phyloP scores from a whole-genome alignment of 2,797 vertebrate species.

The Dendrocincla fuliginosa region DNA sequence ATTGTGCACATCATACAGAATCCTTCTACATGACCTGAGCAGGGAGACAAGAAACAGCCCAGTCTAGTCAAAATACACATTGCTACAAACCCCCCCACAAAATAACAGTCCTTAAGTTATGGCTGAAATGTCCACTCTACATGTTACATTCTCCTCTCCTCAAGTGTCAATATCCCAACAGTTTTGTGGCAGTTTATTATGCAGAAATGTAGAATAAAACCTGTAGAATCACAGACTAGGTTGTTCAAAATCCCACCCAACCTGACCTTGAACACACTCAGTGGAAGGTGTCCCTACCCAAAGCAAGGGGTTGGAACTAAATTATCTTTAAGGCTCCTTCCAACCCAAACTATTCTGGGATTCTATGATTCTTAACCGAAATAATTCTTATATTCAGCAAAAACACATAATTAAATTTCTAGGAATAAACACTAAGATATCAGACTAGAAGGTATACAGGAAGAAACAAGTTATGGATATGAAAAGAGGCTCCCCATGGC shows the following conservation, averaged over 20 bases:
- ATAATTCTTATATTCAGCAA: neutral
- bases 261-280: neutral
- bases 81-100: neutral
- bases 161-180: neutral
- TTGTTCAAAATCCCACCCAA: neutral
- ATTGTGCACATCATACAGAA: conserved; percentile 99
- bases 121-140: neutral
- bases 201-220: neutral
- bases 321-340: neutral
- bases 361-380: neutral
- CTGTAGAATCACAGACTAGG: neutral
- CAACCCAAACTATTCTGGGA: neutral
- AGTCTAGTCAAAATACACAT: neutral
- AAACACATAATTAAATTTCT: neutral
- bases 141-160: neutral
- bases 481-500: neutral
- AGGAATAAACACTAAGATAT: neutral
- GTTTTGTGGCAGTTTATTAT: neutral
- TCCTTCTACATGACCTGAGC: conserved; percentile 88
- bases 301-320: neutral
- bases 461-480: neutral
- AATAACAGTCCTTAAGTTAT: neutral
- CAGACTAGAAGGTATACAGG: neutral
- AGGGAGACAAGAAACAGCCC: neutral
- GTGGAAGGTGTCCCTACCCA: neutral